These are phyloP conservation scores for Seriola aureovittata DNA, from an alignment of 2,113 vertebrate species.

Conservation along the genomic window DNA sequence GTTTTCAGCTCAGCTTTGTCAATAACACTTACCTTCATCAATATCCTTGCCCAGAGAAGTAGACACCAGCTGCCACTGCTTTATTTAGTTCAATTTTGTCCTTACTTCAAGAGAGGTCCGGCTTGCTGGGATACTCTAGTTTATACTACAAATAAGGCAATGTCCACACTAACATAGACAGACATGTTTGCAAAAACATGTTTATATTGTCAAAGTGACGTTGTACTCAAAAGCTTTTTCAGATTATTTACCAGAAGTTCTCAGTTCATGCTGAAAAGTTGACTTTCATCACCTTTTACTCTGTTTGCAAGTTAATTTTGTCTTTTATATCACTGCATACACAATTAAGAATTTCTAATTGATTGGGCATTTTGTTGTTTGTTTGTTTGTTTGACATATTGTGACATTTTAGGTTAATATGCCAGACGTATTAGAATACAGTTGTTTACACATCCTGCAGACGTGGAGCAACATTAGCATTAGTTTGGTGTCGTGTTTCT, in stretches of 20 bases:
- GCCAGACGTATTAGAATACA: background rate
- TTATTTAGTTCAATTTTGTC: conserved; percentile 57
- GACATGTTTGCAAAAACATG: background rate
- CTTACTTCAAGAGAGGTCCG: conserved; percentile 31
- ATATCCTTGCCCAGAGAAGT: conserved; percentile 37
- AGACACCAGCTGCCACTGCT: conserved; percentile 44
- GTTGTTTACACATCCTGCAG: background rate
- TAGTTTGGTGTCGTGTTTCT: background rate
- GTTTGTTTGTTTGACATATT: background rate
- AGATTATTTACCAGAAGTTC: background rate
- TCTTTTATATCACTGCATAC: no score
- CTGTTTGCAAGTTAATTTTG: no score
- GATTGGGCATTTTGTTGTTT: no score
- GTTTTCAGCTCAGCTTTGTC: conserved; percentile 57
- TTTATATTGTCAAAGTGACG: background rate
- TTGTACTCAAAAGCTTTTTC: background rate
- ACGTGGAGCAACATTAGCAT: background rate
- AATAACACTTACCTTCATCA: conserved; percentile 58
- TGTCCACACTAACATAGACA: background rate
- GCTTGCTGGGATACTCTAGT: conserved; percentile 1
- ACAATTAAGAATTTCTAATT: no score
- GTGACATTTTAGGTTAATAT: background rate
- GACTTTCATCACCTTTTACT: no score
- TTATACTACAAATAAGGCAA: background rate
- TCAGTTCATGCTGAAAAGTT: background rate